These are phyloP conservation scores for Ceratina calcarata DNA, from an alignment of 1,140 invertebrate species.

Conservation along the genomic window DNA sequence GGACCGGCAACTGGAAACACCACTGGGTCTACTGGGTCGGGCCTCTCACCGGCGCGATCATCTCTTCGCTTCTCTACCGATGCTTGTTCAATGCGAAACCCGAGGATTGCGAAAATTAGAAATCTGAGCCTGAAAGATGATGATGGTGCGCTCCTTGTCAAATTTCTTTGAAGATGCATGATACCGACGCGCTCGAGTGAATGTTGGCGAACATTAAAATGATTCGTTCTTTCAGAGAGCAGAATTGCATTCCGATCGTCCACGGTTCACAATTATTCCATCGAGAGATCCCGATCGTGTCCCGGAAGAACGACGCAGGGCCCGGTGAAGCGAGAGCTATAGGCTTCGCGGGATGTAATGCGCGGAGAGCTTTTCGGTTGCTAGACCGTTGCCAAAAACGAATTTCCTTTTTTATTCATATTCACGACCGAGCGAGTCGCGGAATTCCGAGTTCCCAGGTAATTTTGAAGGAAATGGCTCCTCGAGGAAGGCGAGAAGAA, in stretches of 20 bases:
- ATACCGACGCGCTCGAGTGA: background rate
- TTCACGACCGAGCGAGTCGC: background rate
- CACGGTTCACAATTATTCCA: slow-evolving; percentile 41
- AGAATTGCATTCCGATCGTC: slow-evolving; percentile 46
- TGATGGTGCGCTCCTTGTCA: slow-evolving; percentile 8
- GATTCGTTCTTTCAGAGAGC: slow-evolving; percentile 27
- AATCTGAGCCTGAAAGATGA: slow-evolving; percentile 10
- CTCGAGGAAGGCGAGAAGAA: too few species aligned
- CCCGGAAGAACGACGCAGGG: slow-evolving; percentile 8
- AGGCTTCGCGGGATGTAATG: background rate
- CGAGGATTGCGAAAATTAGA: background rate
- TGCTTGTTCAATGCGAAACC: slow-evolving; percentile 59
- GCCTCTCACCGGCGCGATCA: slow-evolving; percentile 64
- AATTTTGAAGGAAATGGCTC: too few species aligned
- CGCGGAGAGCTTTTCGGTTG: slow-evolving; percentile 31
- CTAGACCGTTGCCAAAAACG: slow-evolving; percentile 7
- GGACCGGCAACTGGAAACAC: slow-evolving; percentile 84
- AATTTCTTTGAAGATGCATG: background rate
- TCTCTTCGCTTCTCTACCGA: slow-evolving; percentile 68
- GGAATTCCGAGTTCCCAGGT: background rate
- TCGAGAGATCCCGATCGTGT: slow-evolving; percentile 54
- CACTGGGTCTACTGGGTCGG: slow-evolving; percentile 86
- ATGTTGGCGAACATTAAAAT: background rate
- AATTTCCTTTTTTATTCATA: slow-evolving; percentile 10
- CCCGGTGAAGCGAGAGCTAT: background rate